Evolutionary conservation across 2,113 vertebrate species (phyloP), one percentile per base, ranked within the genome.

Genomic region (Callionymus lyra): DNA sequence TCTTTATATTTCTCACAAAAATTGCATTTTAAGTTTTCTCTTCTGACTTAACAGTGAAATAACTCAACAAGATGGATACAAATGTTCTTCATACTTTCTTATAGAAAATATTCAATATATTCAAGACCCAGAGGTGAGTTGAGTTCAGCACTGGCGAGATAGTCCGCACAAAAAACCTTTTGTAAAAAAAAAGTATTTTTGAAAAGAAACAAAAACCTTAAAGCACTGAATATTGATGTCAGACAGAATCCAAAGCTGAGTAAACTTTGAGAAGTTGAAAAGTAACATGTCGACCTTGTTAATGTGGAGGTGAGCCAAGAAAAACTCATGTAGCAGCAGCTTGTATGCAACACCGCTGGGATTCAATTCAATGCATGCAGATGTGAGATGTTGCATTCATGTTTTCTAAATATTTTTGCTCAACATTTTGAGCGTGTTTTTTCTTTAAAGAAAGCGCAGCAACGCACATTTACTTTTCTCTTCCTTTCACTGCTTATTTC

Each of bases 281-380:
- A 35, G 55, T 39, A 32, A 58, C 43, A 33, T 70, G 68, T 74
- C 68, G 50, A 53, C 44, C 43, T 49, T 63, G 62, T 65, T 72
- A 60, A 34, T 56, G 46, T 74, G 66, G 51, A 51, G 51, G 34
- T 36, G 33, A 45, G 43, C 38, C 59, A 60, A 41, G 27, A 50
- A 39, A 57, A n/a, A 46, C 42, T 54, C 18, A 72, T 70, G 79
- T 79, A 82, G 79, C 76, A 77, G 79, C 76, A 77, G 59, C 44
- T 39, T 32, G 18, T 63, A 45, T 68, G 66, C 49, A 62, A 65
- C 39, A 50, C 47, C 68, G 59, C 45, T 45, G 58, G 55, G 59
- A 53, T 57, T 42, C 52, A 53, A 45, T 61, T 62, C 40, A 57
- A 48, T 68, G 79, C 74, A 79, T 77, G 79, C 48, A 60, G 49